These are phyloP conservation scores for Urocitellus parryii DNA, from an alignment of 2,113 vertebrate species.

Conservation along the genomic window DNA sequence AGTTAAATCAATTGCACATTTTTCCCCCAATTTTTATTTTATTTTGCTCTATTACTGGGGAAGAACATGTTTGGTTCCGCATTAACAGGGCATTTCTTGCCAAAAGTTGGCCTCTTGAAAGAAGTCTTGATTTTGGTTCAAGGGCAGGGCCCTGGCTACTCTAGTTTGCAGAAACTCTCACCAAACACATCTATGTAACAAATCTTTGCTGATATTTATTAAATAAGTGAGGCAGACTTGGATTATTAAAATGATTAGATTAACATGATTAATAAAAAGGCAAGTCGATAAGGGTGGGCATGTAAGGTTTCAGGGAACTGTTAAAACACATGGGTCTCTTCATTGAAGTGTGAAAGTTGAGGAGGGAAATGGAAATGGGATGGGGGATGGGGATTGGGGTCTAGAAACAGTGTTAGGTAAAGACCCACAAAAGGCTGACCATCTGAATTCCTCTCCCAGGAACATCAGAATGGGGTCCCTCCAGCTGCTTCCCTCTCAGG, in stretches of 20 bases:
- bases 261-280: neutral
- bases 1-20: neutral
- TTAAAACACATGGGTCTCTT: neutral
- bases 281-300: neutral
- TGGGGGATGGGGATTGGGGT: neutral
- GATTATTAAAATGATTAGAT: neutral
- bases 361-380: neutral
- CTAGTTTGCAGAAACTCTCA: conserved; percentile 13
- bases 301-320: neutral
- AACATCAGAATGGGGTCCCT: neutral
- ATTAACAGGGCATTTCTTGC: neutral
- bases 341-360: neutral
- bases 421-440: neutral
- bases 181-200: neutral
- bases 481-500: neutral
- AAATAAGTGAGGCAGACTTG: neutral
- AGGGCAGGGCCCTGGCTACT: neutral
- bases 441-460: neutral
- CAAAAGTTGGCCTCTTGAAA: neutral
- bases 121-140: neutral
- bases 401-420: neutral
- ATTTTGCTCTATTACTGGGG: neutral
- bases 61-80: neutral
- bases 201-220: conserved; percentile 7
- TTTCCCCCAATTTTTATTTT: conserved; percentile 10